Evolutionary conservation across 1,140 invertebrate genomes (phyloP).

Genomic region (Reticulitermes speratus): DNA sequence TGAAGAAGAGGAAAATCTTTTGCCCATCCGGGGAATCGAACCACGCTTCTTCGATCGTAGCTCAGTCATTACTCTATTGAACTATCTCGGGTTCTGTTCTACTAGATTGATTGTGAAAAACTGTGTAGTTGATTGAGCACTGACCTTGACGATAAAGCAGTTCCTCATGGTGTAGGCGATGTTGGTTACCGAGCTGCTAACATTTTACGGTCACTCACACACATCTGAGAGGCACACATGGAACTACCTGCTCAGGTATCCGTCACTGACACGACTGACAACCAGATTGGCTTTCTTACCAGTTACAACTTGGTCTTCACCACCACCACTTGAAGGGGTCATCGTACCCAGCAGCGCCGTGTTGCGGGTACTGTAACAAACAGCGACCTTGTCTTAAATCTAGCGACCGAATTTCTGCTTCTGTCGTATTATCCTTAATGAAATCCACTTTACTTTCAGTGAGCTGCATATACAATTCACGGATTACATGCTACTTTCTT

Average conservation of each 20-base stretch:
- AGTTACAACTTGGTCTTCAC: no score
- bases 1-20: no score
- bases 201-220: not conserved
- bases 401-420: not conserved
- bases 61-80: no score
- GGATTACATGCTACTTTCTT: no score
- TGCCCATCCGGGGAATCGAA: no score
- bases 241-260: not conserved
- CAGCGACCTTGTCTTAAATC: not conserved
- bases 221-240: not conserved
- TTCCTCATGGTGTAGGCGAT: not conserved
- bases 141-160: not conserved
- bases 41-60: no score
- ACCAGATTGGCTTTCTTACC: not conserved
- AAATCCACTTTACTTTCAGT: not conserved
- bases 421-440: not conserved
- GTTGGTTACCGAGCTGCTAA: not conserved
- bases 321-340: not conserved
- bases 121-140: not conserved
- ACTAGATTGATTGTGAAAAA: no score
- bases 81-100: no score
- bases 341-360: not conserved
- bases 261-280: not conserved
- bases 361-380: conserved; percentile 1
- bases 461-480: not conserved